These are phyloP conservation scores for Malacosoma neustria DNA, from an alignment of 2,888 invertebrate species.

Conservation along the genomic window DNA sequence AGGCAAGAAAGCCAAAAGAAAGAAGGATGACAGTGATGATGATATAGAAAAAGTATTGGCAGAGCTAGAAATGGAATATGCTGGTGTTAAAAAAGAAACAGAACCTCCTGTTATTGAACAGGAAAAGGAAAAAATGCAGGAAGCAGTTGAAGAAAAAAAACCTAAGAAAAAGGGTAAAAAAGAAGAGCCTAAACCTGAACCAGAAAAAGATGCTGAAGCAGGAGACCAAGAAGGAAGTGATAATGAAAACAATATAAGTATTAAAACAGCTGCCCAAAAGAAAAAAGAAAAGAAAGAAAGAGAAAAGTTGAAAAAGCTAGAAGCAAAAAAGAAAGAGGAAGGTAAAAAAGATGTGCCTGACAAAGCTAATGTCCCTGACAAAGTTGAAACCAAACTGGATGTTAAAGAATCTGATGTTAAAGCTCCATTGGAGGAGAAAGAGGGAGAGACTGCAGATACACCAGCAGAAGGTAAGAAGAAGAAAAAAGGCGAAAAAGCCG, in stretches of 20 bases:
- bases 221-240: constrained; percentile 63
- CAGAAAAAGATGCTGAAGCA: constrained; percentile 27
- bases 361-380: constrained; percentile 27
- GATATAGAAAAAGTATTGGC: constrained; percentile 89
- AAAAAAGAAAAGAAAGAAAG: constrained; percentile 92
- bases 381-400: constrained; percentile 30
- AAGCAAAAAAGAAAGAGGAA: constrained; percentile 76
- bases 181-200: constrained; percentile 37
- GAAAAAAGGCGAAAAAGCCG: constrained; percentile 53
- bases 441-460: constrained; percentile 41
- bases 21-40: constrained; percentile 85
- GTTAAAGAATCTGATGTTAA: constrained; percentile 50
- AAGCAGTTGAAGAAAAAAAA: constrained; percentile 53
- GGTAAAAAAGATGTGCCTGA: constrained; percentile 40
- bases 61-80: constrained; percentile 87
- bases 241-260: constrained; percentile 75
- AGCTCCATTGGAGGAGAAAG: constrained; percentile 46
- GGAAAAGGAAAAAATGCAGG: constrained; percentile 43
- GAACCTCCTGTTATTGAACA: constrained; percentile 32
- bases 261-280: constrained; percentile 90
- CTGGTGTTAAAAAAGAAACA: constrained; percentile 75
- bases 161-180: constrained; percentile 58
- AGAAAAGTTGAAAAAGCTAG: constrained; percentile 83
- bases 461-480: constrained; percentile 61
- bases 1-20: constrained; percentile 82